Conservation (phyloP, 2,888 invertebrate genomes). For the Hyposoter dolosus region DNA sequence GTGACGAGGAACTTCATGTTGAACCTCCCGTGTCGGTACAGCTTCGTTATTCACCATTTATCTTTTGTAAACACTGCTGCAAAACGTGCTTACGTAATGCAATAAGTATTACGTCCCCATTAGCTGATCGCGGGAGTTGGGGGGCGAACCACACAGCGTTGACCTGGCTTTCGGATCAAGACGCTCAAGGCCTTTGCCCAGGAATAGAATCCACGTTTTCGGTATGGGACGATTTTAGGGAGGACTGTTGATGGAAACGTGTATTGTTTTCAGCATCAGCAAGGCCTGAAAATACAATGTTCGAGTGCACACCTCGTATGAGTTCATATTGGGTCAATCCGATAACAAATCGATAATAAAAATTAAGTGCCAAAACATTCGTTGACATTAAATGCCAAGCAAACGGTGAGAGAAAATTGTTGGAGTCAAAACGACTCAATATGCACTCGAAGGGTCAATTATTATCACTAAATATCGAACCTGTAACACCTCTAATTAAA, state of each 20-base stretch:
- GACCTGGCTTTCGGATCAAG: neutral
- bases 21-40: constrained; percentile 24
- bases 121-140: neutral
- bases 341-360: too few relatives aligned
- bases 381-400: too few relatives aligned
- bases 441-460: too few relatives aligned
- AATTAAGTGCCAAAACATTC: too few relatives aligned
- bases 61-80: constrained; percentile 24
- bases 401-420: too few relatives aligned
- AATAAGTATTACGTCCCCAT: neutral
- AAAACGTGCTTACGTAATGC: constrained; percentile 17
- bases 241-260: neutral
- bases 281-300: too few relatives aligned
- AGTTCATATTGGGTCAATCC: too few relatives aligned
- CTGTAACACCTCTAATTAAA: too few relatives aligned
- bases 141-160: neutral
- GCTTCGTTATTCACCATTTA: constrained; percentile 17
- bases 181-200: neutral
- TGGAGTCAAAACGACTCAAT: too few relatives aligned
- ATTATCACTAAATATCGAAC: too few relatives aligned
- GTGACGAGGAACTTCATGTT: constrained; percentile 39
- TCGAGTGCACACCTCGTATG: too few relatives aligned
- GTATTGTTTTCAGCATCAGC: neutral
- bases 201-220: neutral
- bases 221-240: neutral